A percentile compares a stretch with the other conserved stretches of the same genome.
These are phyloP conservation scores for Octodonta nipae DNA, from an alignment of 2,888 invertebrate genomes.

Conservation along the genomic window DNA sequence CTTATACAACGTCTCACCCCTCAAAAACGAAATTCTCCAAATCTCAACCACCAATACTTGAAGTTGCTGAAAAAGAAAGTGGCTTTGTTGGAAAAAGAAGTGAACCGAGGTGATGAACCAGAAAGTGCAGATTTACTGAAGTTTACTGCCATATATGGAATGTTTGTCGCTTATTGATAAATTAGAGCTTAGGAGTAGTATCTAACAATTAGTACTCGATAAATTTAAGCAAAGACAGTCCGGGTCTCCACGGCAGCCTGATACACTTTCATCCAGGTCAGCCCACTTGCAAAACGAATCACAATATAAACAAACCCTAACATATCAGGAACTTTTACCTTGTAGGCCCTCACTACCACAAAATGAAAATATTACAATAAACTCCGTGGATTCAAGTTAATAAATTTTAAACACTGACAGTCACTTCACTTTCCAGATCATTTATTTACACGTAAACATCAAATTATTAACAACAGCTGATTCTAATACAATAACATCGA, in stretches of 20 bases:
- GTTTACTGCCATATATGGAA: constrained; percentile 7
- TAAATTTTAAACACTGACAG: no score
- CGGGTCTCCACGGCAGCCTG: no score
- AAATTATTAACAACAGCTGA: no score
- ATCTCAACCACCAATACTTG: constrained; percentile 6
- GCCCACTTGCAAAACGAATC: no score
- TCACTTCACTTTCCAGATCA: no score
- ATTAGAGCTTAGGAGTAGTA: constrained; percentile 3
- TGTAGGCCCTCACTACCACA: background rate
- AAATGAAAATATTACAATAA: no score
- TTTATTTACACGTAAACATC: no score
- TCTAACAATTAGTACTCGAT: constrained; percentile 5
- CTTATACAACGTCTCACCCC: constrained; percentile 1
- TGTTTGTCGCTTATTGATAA: constrained; percentile 6
- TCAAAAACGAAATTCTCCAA: constrained; percentile 5
- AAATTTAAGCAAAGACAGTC: no score
- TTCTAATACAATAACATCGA: no score
- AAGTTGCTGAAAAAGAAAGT: constrained; percentile 5
- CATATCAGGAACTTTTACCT: constrained; percentile 2
- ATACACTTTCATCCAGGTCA: background rate
- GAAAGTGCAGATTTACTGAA: constrained; percentile 7
- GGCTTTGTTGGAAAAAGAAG: constrained; percentile 7
- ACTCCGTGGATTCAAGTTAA: no score
- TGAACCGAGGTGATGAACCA: constrained; percentile 5
- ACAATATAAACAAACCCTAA: background rate